A percentile compares a stretch with the other conserved stretches of the same genome.
Evolutionary conservation across 2,888 invertebrate genomes (phyloP).

Genomic region (Sphaerophoria taeniata): DNA sequence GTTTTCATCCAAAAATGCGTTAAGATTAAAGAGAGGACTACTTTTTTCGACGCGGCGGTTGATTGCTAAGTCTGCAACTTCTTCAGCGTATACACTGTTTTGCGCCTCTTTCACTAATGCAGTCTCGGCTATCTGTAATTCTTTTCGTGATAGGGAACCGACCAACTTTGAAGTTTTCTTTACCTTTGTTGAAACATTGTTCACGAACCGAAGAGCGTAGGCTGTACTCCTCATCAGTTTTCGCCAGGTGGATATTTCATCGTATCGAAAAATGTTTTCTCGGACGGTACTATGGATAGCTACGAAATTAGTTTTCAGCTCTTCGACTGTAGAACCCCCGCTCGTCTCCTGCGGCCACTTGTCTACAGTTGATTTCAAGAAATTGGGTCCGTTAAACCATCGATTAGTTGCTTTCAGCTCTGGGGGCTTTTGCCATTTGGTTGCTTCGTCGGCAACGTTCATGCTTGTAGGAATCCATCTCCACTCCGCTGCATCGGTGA

Average conservation of each 20-base stretch:
- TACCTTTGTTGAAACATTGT: neutral
- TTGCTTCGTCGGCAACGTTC: slow-evolving; percentile 13
- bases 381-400: slow-evolving; percentile 19
- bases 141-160: neutral
- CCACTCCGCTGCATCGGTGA: neutral
- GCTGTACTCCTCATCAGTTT: neutral
- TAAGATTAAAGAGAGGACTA: neutral
- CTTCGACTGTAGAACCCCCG: neutral
- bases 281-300: neutral
- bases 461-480: slow-evolving; percentile 7
- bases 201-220: neutral
- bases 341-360: neutral
- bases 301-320: neutral
- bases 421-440: slow-evolving; percentile 11
- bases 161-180: neutral
- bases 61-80: neutral
- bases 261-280: neutral
- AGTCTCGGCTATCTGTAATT: neutral
- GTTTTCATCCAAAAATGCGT: slow-evolving; percentile 5
- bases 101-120: neutral
- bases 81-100: neutral
- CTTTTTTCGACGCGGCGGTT: neutral
- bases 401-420: neutral
- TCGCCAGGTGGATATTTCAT: neutral
- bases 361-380: neutral